Base-by-base conservation (phyloP, 92 coral and sea anemone species). In the Palythoa heliodiscus region DNA sequence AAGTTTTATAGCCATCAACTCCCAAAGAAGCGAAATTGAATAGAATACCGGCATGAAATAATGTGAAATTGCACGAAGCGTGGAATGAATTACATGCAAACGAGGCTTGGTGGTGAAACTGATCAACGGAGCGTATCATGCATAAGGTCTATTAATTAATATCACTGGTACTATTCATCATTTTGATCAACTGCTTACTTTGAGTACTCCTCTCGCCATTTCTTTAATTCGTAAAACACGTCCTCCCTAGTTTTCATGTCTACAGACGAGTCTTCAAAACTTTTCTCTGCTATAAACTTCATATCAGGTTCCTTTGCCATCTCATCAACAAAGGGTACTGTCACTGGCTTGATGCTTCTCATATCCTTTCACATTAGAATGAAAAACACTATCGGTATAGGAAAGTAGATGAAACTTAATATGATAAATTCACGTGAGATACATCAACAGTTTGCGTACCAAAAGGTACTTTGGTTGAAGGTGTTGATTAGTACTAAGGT, bases 141-240 rank as follows among this genome's bases (percentile, higher is more conserved):
- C n/a, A n/a, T n/a, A n/a, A n/a, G n/a, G n/a, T n/a, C n/a, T n/a
- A 52, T 5, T 11, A 14, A 15, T 58, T n/a, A 63, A 4, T 4
- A 63, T 3, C 4, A 7, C 11, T 63, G 11, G 20, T 17, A 63
- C 22, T 63, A 63, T 63, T 63, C 22, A 63, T 63, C 68, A 29
- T 9, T 5, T 63, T 10, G 69, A 20, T 68, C 58, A 11, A 39
- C 13, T 19, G 38, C 97, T 88, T 75, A 96, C 99, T 89, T 93
- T 70, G 97, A 88, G 85, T 92, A 96, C 66, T 96, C 95, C 35
- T 82, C 86, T 75, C 99, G 90, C 99, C 99, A 96, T 11, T 93
- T 81, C 79, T 86, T 94, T 63, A 96, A 79, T 70, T 96, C 99
- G 43, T 95, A 93, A 73, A 96, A 95, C 29, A 96, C 90, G 76